Evolutionary conservation across 2,113 vertebrate genomes (phyloP), one percentile per base, ranked within the genome.

Genomic region (Salvator merianae): DNA sequence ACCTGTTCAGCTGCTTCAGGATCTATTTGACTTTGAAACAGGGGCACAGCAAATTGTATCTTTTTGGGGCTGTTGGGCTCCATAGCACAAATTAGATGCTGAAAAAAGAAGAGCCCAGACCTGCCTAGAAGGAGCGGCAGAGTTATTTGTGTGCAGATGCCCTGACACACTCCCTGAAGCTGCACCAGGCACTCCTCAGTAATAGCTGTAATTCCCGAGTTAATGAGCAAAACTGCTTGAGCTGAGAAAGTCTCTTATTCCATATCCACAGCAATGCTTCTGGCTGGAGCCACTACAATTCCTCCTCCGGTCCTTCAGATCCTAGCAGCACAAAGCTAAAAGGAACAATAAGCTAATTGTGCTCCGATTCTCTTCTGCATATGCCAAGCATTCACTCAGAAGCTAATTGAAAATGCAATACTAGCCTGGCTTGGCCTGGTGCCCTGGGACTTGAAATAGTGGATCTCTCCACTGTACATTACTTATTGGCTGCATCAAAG

Each of bases 21-120:
- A 90, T 98, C 97, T 92, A 98, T 96, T 85, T 97, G 98, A 88
- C 97, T 98, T 96, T 99, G 97, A 87, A 98, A 97, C 9, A 97
- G 95, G 40, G 98, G 98, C n/a, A 97, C 97, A 14, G 96, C 96
- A 90, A 98, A 99, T 81, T 99, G 98, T 95, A 99, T 98, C 96
- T 98, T 98, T 96, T 99, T 99, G 34, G 98, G 98, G 93, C 98
- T 99, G 95, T 98, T 97, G 92, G 98, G 98, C 94, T 99, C 98
- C 98, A 99, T 98, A n/a, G 79, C 34, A 82, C 7, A 79, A 87
- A 91, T n/a, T 91, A 91, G 90, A 81, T 90, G 87, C 84, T 91
- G 89, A 90, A 0, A 36, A 62, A 77, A 70, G 86, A 74, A 89
- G 81, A 91, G 70, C 71, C 92, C 84, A 86, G 87, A 87, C 88